Base-by-base conservation (phyloP, 2,888 invertebrate genomes). In the Unio pictorum region DNA sequence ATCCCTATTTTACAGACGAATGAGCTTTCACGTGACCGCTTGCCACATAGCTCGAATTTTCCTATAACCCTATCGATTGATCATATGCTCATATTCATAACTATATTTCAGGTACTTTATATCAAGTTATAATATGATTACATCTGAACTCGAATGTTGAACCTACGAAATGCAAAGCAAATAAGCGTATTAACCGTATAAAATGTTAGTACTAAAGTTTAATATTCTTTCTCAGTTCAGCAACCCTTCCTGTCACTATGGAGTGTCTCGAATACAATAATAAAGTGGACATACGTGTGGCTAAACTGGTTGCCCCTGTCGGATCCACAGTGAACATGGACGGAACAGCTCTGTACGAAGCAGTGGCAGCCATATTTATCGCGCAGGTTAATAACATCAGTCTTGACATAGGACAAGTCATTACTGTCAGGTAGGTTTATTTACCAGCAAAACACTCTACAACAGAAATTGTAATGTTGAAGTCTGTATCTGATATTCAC, bases 201-300 rank as follows among this genome's bases (percentile, higher is more conserved):
- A 45, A 45, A 11, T 45, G 11, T 11, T 45, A 45, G 3, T 45
- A 11, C 45, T 45, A 45, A 18, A 34, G 17, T 23, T 18, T 23
- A 62, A 1, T 66, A 45, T 60, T 8, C 66, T 34, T 45, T 80
- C 91, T 15, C 90, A 95, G 95, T 86, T 95, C 96, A 76, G 96
- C 96, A 77, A 96, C 96, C 57, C 92, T 97, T 72, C 96, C 96
- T 55, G 93, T 96, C 70, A 96, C 96, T 61, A 95, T 96, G 91
- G 93, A 94, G 72, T 94, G 95, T 84, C 94, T 96, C 94, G 95
- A 95, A 89, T 94, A 95, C 76, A 94, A 94, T 71, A 92, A 95
- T 73, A 93, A 93, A 75, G 92, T 96, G 75, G 95, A 96, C 90
- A 92, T 94, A 57, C 93, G 95, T 74, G 94, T 97, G 81, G 95